These are phyloP conservation scores for Portevinia maculata DNA, from an alignment of 2,888 invertebrate species.

Conservation along the genomic window DNA sequence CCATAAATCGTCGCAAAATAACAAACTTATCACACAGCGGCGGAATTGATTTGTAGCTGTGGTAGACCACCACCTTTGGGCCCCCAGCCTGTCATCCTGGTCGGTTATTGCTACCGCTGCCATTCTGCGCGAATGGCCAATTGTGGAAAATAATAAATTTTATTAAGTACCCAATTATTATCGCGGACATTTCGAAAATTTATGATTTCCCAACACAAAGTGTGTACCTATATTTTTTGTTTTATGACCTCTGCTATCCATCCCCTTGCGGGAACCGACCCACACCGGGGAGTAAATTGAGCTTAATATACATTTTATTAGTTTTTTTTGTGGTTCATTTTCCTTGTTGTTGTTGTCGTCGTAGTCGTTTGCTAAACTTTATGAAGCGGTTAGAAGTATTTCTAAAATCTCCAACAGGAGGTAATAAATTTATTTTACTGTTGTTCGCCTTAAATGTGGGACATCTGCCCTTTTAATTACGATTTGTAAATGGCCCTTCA, in stretches of 20 bases:
- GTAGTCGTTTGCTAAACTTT: constrained; percentile 47
- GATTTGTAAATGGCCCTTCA: constrained; percentile 68
- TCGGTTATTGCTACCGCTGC: constrained; percentile 33
- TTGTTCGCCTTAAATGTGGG: constrained; percentile 61
- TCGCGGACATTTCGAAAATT: constrained; percentile 73
- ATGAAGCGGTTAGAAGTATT: constrained; percentile 53
- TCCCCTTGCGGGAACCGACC: constrained; percentile 3
- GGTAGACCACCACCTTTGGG: constrained; percentile 69
- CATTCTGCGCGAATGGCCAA: constrained; percentile 72
- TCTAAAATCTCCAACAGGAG: constrained; percentile 35
- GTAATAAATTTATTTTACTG: constrained; percentile 63
- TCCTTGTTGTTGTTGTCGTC: constrained; percentile 22
- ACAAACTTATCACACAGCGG: constrained; percentile 72
- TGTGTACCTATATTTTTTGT: constrained; percentile 42
- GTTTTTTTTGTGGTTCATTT: constrained; percentile 3
- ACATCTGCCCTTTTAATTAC: constrained; percentile 70
- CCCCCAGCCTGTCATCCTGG: constrained; percentile 43
- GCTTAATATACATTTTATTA: constrained; percentile 69
- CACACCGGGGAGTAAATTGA: constrained; percentile 52
- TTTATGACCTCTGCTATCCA: constrained; percentile 58
- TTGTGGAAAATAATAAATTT: constrained; percentile 74
- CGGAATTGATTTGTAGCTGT: constrained; percentile 74
- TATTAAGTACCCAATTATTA: constrained; percentile 74
- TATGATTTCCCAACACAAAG: constrained; percentile 70
- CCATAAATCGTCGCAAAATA: constrained; percentile 73